A percentile compares a stretch with the other conserved stretches of the same genome.
Conservation (phyloP, 2,113 vertebrate genomes). For the Calidris pygmaea region DNA sequence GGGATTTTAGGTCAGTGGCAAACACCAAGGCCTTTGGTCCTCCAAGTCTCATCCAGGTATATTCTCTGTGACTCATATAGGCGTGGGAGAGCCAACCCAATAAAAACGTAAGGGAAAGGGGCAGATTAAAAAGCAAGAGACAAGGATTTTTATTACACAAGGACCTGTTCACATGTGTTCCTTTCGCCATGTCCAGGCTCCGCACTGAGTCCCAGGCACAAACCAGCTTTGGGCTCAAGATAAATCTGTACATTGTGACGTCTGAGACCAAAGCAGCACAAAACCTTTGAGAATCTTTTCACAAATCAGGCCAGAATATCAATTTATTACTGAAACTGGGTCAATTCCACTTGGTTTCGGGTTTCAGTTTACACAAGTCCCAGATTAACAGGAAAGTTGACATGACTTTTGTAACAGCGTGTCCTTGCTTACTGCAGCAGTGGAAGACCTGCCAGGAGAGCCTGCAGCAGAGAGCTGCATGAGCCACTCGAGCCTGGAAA, state of each 20-base stretch:
- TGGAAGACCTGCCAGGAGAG: not conserved
- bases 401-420: not conserved
- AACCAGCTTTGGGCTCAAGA: not conserved
- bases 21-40: not conserved
- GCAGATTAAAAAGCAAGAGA: not conserved
- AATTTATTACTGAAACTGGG: conserved; percentile 32
- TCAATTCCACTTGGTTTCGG: not conserved
- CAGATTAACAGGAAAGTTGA: conserved; percentile 34
- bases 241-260: not conserved
- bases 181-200: not conserved
- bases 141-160: not conserved
- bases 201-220: accelerated
- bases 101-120: not conserved
- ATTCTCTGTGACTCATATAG: accelerated
- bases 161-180: not conserved
- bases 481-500: accelerated
- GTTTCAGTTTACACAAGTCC: conserved; percentile 54
- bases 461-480: not conserved
- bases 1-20: not conserved
- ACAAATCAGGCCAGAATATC: not conserved
- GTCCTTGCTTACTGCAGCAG: not conserved
- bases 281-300: not conserved
- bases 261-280: not conserved
- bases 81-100: not conserved
- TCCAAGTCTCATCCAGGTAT: not conserved